Evolutionary conservation across 2,797 vertebrate species (phyloP), one percentile per base, ranked within the genome.

Genomic region (Nothura maculosa): DNA sequence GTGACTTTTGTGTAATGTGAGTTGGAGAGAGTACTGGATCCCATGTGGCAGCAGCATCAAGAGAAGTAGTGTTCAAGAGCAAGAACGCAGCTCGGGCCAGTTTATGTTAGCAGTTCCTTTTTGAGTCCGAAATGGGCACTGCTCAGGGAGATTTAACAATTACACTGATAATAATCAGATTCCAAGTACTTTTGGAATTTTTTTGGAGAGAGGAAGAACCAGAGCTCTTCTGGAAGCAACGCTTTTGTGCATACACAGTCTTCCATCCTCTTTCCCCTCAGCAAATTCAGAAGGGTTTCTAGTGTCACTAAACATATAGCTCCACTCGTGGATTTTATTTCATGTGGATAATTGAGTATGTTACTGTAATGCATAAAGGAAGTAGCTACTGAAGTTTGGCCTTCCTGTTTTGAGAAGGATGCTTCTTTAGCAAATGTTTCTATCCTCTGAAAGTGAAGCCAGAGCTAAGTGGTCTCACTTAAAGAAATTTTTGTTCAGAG

Each of bases 281-380:
- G 24, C 25, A 68, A 15, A 0, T 2, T 45, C 21, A 82, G 63
- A 32, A 0, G 1, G 24, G 48, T 20, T 40, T 68, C 34, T 70
- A 38, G 52, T 83, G 57, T 42, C 48, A 45, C 40, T 77, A 64
- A 28, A 19, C 45, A 13, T 15, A 1, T 30, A 52, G 21, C 40
- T 77, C 52, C 19, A 17, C 22, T 75, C 60, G n/a, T 32, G 11
- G 16, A 9, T n/a, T n/a, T 42, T 45, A 3, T 43, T 76, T 66
- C 63, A 19, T 55, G 80, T 14, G 45, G 32, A 45, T 58, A 45
- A 12, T 54, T 60, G 11, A 1, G 6, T 66, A 7, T 74, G 22
- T 79, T 42, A 76, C 10, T 54, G 19, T 80, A 13, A 21, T 64
- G 74, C 8, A 22, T 36, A 36, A 12, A 36, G 81, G 9, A 12